These are phyloP conservation scores for Colletes gigas DNA, from an alignment of 1,140 invertebrate genomes.

Conservation along the genomic window DNA sequence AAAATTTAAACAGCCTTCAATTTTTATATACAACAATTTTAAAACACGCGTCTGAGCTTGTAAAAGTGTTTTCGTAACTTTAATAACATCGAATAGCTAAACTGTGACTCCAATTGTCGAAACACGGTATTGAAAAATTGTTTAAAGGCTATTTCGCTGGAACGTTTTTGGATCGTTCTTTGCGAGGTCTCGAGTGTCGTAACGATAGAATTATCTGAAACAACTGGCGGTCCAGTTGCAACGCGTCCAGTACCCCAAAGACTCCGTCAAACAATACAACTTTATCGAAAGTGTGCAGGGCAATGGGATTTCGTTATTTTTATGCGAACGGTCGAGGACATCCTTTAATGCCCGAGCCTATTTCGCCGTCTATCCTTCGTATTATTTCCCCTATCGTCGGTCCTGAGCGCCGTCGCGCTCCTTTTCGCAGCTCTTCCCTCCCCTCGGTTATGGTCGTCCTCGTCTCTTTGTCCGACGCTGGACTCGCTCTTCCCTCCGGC, in stretches of 20 bases:
- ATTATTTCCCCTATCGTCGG: conserved; percentile 50
- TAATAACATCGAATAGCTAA: too few species aligned
- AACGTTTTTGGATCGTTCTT: background rate
- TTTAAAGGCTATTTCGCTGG: conserved; percentile 13
- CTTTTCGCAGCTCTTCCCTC: background rate
- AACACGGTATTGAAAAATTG: background rate
- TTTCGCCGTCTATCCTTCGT: conserved; percentile 45
- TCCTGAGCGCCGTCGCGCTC: background rate
- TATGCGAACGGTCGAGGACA: conserved; percentile 37
- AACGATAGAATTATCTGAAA: conserved; percentile 17
- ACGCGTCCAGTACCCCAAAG: background rate
- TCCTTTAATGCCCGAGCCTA: conserved; percentile 68
- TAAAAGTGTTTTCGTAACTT: too few species aligned
- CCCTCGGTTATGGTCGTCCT: background rate
- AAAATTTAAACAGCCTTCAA: too few species aligned
- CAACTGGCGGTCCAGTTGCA: background rate
- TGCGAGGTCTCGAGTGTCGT: conserved; percentile 11
- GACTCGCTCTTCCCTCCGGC: conserved; percentile 64
- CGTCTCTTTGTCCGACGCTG: conserved; percentile 9
- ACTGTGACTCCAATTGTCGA: too few species aligned
- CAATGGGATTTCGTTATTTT: conserved; percentile 30
- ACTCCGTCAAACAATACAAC: conserved; percentile 5
- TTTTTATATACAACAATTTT: too few species aligned
- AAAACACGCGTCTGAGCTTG: too few species aligned
- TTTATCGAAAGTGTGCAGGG: background rate